Conservation (phyloP, 2,888 invertebrate species). For the Pogonocherus hispidulus region DNA sequence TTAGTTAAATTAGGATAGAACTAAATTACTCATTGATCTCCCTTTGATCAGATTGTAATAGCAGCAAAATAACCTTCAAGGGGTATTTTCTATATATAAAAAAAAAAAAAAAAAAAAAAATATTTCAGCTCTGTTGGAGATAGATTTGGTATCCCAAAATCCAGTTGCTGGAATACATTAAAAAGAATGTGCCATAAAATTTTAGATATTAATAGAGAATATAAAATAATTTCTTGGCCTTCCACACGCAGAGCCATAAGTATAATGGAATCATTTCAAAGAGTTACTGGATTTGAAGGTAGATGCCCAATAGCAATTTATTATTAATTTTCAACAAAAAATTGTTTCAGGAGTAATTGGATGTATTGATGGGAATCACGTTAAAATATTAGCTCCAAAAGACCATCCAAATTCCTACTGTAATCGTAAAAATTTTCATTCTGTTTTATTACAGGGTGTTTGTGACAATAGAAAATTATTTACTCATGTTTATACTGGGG, state of each 20-base stretch:
- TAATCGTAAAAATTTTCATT: conserved; percentile 44
- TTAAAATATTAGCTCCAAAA: conserved; percentile 41
- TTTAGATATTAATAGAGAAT: conserved; percentile 2
- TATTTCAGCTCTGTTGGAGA: conserved; percentile 24
- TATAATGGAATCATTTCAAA: conserved; percentile 1
- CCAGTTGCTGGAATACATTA: conserved; percentile 17
- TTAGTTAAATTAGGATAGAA: too few relatives aligned
- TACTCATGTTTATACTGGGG: conserved; percentile 47
- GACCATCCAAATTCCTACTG: conserved; percentile 42
- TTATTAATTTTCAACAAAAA: too few relatives aligned
- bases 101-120: too few relatives aligned
- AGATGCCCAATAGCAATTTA: too few relatives aligned
- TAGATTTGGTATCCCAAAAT: conserved; percentile 23
- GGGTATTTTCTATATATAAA: too few relatives aligned
- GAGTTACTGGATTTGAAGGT: conserved; percentile 19
- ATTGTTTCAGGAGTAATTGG: conserved; percentile 44
- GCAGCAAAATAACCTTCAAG: too few relatives aligned
- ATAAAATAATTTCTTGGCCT: conserved; percentile 14
- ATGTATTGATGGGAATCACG: conserved; percentile 48
- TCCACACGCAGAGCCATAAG: background rate
- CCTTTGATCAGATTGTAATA: too few relatives aligned
- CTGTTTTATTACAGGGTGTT: conserved; percentile 44
- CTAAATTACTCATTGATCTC: too few relatives aligned
- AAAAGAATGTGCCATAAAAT: conserved; percentile 22
- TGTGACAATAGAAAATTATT: conserved; percentile 45